Percentiles rank a stretch among this genome's conserved stretches.
phyloP scores from a whole-genome alignment of 2,888 invertebrate species.

The Nymphalis urticae region DNA sequence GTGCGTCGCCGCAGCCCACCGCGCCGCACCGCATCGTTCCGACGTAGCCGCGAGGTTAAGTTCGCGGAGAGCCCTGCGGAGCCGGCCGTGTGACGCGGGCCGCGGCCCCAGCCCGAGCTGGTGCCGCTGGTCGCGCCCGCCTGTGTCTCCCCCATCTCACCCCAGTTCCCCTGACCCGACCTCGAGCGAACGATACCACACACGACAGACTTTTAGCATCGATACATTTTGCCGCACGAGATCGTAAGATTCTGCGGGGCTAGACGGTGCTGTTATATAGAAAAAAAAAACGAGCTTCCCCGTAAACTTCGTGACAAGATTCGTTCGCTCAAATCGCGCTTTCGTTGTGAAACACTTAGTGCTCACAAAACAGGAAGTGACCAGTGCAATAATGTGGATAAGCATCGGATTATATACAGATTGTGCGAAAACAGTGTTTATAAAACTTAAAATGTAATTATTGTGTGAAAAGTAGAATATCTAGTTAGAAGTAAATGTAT shows the following conservation, averaged over 20 bases:
- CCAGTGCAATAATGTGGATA: conserved; percentile 43
- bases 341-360: conserved; percentile 36
- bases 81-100: conserved; percentile 77
- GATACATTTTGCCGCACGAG: not conserved
- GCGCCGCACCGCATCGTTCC: conserved; percentile 71
- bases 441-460: conserved; percentile 48
- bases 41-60: conserved; percentile 78
- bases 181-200: conserved; percentile 59
- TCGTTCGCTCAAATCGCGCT: conserved; percentile 53
- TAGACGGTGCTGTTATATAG: conserved; percentile 40
- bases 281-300: conserved; percentile 45
- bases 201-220: conserved; percentile 67
- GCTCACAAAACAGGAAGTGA: conserved; percentile 37
- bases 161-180: conserved; percentile 56
- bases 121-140: conserved; percentile 71
- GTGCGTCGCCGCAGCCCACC: conserved; percentile 62
- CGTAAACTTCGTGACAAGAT: conserved; percentile 36
- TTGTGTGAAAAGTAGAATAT: conserved; percentile 56
- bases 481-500: conserved; percentile 53
- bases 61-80: conserved; percentile 69
- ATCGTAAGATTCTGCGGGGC: not conserved
- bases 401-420: conserved; percentile 43
- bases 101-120: conserved; percentile 79
- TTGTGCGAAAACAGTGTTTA: conserved; percentile 51
- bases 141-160: conserved; percentile 43